phyloP scores from a whole-genome alignment of 2,113 vertebrate genomes.

The Psilopsiagon aurifrons region DNA sequence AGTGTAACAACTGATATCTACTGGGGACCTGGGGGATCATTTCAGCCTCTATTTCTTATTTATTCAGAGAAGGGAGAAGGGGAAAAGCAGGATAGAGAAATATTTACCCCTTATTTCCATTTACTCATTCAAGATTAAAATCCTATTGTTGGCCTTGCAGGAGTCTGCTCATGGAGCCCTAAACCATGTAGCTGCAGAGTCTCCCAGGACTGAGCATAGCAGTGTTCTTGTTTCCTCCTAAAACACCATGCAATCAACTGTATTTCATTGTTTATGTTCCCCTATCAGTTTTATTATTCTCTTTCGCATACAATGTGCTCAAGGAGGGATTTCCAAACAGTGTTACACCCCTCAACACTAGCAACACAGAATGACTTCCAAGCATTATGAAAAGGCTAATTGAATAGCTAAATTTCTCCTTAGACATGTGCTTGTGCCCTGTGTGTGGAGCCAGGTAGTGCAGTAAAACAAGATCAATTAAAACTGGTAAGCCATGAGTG shows the following conservation, averaged over 20 bases:
- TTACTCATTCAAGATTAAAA: not conserved
- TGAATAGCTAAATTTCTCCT: not conserved
- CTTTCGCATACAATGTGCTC: not conserved
- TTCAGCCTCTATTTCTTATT: not conserved
- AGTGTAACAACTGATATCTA: not conserved
- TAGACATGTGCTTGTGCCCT: fast-evolving
- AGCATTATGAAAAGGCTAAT: not conserved
- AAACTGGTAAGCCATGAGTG: not conserved
- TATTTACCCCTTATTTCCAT: not conserved
- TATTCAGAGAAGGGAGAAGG: not conserved
- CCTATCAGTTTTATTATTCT: not conserved
- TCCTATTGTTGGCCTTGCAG: not conserved
- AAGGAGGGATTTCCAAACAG: not conserved
- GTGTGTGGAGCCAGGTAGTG: not conserved
- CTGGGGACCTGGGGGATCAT: not conserved
- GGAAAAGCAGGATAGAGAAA: not conserved
- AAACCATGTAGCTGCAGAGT: not conserved
- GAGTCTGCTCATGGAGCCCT: not conserved
- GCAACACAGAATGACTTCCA: not conserved
- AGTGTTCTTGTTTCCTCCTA: not conserved
- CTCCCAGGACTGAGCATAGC: not conserved
- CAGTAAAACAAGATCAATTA: not conserved
- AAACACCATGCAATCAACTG: not conserved
- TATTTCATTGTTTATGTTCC: not conserved
- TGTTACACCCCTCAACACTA: not conserved